Base-by-base conservation (phyloP, 2,113 vertebrate species). In the Paedocypris sp. region DNA sequence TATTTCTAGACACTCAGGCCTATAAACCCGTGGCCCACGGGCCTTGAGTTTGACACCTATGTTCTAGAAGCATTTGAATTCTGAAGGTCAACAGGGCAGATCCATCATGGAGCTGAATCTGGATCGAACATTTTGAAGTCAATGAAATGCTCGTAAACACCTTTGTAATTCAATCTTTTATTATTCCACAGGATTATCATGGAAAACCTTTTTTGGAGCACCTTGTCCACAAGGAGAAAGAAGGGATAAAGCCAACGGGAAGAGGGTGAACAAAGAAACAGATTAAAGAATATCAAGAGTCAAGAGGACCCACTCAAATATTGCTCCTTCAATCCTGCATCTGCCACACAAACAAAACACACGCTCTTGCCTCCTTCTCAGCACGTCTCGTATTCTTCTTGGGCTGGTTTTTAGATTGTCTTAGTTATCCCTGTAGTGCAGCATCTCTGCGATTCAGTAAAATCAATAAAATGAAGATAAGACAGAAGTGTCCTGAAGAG, bases 161-260 rank as follows among this genome's bases (percentile, higher is more conserved):
- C 56, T 64, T 80, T 80, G 78, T 77, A 80, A 78, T 83, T 85
- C 79, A 86, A 77, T 78, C 80, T 81, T 86, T 85, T 86, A 85
- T 86, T 86, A 75, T 79, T 82, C 78, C 79, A 81, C 81, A 78
- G 72, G 74, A 82, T 81, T 74, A 75, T 77, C 77, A 78, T 83
- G 83, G 81, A 83, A 83, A 72, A 66, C 80, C 79, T 86, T 85
- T 85, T 84, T 78, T 86, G 65, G 75, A 79, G 79, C 83, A 85
- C 81, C 63, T 64, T 38, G 75, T 80, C 76, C 76, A 81, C 80
- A 83, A 79, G 1, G 2, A 8, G 73, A 81, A 76, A 78, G 80
- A 76, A 77, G 64, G 75, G 67, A 15, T 50, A 50, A 2, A 33
- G 46, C n/a, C n/a, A n/a, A n/a, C n/a, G n/a, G n/a, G 65, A 43